Evolutionary conservation across 2,888 invertebrate species (phyloP).

Genomic region (Salticus scenicus): DNA sequence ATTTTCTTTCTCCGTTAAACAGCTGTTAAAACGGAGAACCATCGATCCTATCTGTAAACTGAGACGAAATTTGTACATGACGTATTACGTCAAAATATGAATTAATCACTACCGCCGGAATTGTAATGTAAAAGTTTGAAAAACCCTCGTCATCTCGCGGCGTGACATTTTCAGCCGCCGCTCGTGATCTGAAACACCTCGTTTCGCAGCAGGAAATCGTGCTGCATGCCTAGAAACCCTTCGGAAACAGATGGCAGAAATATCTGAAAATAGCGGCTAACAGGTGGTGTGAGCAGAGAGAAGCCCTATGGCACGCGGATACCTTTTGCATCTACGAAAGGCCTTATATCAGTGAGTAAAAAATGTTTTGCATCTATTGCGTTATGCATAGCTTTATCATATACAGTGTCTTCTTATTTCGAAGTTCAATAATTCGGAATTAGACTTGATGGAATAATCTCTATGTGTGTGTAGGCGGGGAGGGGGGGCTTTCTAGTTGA

Average conservation of each 20-base stretch:
- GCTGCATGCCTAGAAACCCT: neutral
- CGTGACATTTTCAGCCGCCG: slow-evolving; percentile 47
- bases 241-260: slow-evolving; percentile 43
- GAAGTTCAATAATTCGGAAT: no score
- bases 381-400: no score
- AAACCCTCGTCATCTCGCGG: slow-evolving; percentile 3
- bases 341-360: neutral
- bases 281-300: neutral
- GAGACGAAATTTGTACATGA: no score
- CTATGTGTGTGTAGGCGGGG: no score
- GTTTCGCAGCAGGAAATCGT: slow-evolving; percentile 29
- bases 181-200: slow-evolving; percentile 29
- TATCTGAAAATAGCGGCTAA: neutral
- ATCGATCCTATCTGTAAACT: no score
- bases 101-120: neutral
- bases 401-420: no score
- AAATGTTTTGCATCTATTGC: no score
- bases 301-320: neutral
- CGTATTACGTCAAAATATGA: neutral
- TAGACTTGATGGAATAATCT: no score
- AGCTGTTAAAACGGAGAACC: no score
- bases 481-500: no score
- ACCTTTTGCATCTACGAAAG: neutral
- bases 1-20: no score
- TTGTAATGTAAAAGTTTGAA: no score